Conservation (phyloP, 2,888 invertebrate species). For the Alloplasta piceator region DNA sequence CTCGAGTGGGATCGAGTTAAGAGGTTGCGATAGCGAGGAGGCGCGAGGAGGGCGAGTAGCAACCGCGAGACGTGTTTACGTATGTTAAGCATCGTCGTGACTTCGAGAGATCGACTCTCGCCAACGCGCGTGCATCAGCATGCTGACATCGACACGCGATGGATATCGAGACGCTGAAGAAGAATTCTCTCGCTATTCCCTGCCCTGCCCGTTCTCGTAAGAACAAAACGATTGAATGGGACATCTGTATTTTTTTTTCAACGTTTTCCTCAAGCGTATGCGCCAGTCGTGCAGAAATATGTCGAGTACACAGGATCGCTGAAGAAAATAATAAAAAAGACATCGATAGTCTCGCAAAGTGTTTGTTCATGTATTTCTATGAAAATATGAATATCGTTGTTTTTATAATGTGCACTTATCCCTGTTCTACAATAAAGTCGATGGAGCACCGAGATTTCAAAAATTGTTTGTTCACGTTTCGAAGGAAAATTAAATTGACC, state of each 20-base stretch:
- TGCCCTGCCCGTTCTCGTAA: not conserved
- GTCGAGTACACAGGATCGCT: slow-evolving; percentile 18
- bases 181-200: slow-evolving; percentile 13
- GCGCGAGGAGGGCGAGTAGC: slow-evolving; percentile 48
- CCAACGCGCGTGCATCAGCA: slow-evolving; percentile 35
- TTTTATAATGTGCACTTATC: not conserved
- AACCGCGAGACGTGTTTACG: slow-evolving; percentile 63
- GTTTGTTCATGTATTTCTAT: slow-evolving; percentile 3
- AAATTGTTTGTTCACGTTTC: no score
- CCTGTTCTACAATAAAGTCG: no score
- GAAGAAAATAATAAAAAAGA: not conserved
- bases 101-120: slow-evolving; percentile 21
- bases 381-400: slow-evolving; percentile 24
- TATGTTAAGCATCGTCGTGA: slow-evolving; percentile 65
- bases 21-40: slow-evolving; percentile 37
- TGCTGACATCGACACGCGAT: slow-evolving; percentile 52
- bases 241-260: slow-evolving; percentile 55
- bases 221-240: slow-evolving; percentile 51
- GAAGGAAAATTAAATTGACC: not conserved
- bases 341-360: slow-evolving; percentile 1
- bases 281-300: slow-evolving; percentile 47
- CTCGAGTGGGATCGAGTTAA: slow-evolving; percentile 62
- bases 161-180: slow-evolving; percentile 37
- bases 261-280: slow-evolving; percentile 41
- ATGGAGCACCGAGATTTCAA: no score